A percentile compares a stretch with the other conserved stretches of the same genome.
Conservation (phyloP, 2,888 invertebrate species). For the Atethmia centrago region DNA sequence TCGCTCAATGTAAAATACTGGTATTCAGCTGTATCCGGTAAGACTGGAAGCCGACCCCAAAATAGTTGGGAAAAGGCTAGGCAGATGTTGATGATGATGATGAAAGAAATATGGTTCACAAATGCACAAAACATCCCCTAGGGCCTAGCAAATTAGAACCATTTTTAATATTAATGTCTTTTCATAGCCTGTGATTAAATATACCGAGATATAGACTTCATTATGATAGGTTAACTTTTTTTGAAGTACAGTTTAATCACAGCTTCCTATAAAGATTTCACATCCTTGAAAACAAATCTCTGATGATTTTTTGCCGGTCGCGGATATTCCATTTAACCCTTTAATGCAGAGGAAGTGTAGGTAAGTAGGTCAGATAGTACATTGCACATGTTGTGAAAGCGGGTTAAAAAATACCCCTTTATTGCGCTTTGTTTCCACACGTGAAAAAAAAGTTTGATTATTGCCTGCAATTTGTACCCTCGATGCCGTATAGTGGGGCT, state of each 20-base stretch:
- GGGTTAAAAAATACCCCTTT: conserved; percentile 85
- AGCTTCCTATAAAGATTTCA: conserved; percentile 68
- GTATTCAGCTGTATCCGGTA: no score
- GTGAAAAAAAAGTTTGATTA: conserved; percentile 86
- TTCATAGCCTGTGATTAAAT: conserved; percentile 37
- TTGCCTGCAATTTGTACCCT: conserved; percentile 89
- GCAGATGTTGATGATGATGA: no score
- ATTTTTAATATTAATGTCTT: not conserved
- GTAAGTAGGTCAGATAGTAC: conserved; percentile 88
- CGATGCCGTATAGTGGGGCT: conserved; percentile 70
- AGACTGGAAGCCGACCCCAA: no score
- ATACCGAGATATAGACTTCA: not conserved
- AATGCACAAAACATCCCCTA: not conserved
- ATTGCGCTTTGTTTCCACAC: conserved; percentile 86
- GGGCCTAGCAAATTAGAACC: conserved; percentile 2
- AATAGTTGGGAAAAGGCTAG: no score
- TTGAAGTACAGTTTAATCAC: conserved; percentile 42
- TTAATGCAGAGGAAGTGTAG: conserved; percentile 88
- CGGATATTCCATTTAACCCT: conserved; percentile 88
- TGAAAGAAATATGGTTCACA: not conserved
- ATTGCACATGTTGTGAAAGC: conserved; percentile 90
- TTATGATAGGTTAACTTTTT: conserved; percentile 9
- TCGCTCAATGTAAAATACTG: no score
- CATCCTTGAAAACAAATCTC: conserved; percentile 74
- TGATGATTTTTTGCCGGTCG: conserved; percentile 77